Evolutionary conservation across 2,113 vertebrate species (phyloP).

Genomic region (Hydropotes inermis): DNA sequence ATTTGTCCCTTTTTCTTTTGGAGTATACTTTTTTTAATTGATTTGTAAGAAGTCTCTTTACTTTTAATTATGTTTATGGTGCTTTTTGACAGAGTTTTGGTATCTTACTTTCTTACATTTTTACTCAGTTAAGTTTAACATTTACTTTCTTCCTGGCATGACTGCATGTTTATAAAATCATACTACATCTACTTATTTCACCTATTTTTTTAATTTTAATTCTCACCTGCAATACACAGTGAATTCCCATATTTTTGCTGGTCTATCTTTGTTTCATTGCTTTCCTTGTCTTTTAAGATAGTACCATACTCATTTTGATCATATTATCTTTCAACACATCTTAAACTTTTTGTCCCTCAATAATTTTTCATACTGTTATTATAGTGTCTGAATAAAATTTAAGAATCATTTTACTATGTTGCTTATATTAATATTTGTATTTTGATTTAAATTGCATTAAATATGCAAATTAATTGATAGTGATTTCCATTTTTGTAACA

Average conservation of each 20-base stretch:
- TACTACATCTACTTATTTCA: neutral
- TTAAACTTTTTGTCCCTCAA: neutral
- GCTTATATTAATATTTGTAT: neutral
- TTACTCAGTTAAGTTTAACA: neutral
- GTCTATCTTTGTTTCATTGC: neutral
- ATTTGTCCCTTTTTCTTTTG: neutral
- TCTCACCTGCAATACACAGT: neutral
- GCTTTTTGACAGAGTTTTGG: neutral
- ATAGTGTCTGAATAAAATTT: neutral
- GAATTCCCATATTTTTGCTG: neutral
- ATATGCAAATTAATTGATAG: neutral
- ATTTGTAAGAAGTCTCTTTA: neutral
- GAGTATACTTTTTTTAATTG: neutral
- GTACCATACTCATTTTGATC: neutral
- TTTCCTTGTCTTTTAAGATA: neutral
- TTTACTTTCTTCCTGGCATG: neutral
- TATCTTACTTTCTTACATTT: neutral
- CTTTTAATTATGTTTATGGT: neutral
- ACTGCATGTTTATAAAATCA: neutral
- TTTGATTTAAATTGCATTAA: neutral
- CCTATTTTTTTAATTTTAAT: neutral
- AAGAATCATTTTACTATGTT: neutral
- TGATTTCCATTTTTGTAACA: neutral
- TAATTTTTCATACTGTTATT: neutral
- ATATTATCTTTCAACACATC: neutral